These are phyloP conservation scores for Hirundichthys speculiger DNA, from an alignment of 2,113 vertebrate species.

Conservation along the genomic window DNA sequence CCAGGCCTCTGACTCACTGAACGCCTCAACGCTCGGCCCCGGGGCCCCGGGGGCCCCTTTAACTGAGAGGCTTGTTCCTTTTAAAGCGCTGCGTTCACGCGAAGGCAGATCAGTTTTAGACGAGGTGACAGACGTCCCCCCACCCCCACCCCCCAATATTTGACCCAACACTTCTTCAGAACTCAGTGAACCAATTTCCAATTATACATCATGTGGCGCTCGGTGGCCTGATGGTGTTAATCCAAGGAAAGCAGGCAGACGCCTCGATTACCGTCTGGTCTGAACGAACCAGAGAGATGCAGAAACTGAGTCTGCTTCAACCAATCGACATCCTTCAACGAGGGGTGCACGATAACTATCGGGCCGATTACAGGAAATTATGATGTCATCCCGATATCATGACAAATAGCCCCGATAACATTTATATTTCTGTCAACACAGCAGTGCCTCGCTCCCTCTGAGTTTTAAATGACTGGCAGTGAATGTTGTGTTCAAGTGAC, in stretches of 20 bases:
- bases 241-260: not conserved
- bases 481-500: too few species aligned
- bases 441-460: too few species aligned
- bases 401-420: too few species aligned
- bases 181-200: slow-evolving; percentile 33
- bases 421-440: too few species aligned
- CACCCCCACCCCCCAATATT: slow-evolving; percentile 1
- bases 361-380: too few species aligned
- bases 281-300: not conserved
- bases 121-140: not conserved
- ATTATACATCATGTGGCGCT: slow-evolving; percentile 13
- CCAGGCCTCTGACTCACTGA: slow-evolving; percentile 20
- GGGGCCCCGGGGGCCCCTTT: not conserved
- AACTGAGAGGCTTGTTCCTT: not conserved
- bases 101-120: not conserved
- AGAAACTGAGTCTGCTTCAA: too few species aligned
- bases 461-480: too few species aligned
- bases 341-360: too few species aligned
- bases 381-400: too few species aligned
- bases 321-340: too few species aligned
- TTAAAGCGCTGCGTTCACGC: slow-evolving; percentile 14
- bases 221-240: slow-evolving; percentile 3
- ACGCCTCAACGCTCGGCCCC: slow-evolving; percentile 8
- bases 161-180: slow-evolving; percentile 11
- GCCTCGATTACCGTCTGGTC: not conserved